phyloP scores from a whole-genome alignment of 2,113 vertebrate species.

The Elaphurus davidianus region DNA sequence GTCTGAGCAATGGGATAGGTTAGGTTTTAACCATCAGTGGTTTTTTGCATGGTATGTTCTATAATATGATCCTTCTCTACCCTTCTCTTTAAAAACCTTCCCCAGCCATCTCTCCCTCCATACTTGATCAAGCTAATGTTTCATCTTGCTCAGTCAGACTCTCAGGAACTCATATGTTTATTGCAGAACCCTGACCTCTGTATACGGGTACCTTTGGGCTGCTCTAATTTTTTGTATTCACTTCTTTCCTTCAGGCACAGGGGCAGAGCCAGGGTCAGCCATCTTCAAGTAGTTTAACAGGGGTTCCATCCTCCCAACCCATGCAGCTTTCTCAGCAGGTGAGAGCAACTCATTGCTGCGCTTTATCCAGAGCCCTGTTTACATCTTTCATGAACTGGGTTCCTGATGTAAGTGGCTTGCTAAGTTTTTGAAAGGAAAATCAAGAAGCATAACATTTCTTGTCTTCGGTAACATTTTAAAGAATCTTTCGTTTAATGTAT shows the following conservation, averaged over 20 bases:
- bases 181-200: constrained; percentile 31
- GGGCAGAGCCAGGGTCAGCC: constrained; percentile 84
- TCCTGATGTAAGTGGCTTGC: constrained; percentile 12
- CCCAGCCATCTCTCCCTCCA: not conserved
- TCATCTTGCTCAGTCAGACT: constrained; percentile 36
- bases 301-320: constrained; percentile 77
- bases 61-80: not conserved
- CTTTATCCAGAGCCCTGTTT: not conserved
- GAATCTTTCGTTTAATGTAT: not conserved
- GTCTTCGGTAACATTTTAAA: constrained; percentile 16
- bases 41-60: constrained; percentile 8
- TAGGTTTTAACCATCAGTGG: constrained; percentile 11
- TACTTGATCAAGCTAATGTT: constrained; percentile 16
- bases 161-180: constrained; percentile 55
- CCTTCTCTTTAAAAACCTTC: constrained; percentile 16
- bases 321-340: constrained; percentile 83
- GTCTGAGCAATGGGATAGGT: not conserved
- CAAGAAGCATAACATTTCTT: not conserved
- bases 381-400: not conserved
- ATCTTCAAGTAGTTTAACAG: constrained; percentile 72
- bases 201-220: not conserved
- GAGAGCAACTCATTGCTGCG: not conserved
- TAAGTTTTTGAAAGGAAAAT: constrained; percentile 33
- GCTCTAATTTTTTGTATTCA: constrained; percentile 59
- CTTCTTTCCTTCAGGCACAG: constrained; percentile 74